These are phyloP conservation scores for Circaetus gallicus DNA, from an alignment of 2,113 vertebrate genomes.

Conservation along the genomic window DNA sequence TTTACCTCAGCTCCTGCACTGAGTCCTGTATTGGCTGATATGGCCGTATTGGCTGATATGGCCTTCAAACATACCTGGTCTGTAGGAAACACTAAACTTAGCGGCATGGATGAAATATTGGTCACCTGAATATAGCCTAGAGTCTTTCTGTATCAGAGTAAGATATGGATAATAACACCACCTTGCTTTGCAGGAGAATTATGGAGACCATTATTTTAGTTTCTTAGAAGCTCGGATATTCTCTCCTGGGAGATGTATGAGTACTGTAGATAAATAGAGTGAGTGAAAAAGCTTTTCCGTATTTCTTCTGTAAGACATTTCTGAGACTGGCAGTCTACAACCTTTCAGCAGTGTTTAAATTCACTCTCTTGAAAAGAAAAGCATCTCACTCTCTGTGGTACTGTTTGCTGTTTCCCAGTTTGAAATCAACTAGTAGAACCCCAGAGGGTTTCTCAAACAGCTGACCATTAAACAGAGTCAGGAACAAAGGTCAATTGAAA, in stretches of 20 bases:
- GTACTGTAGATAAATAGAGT: not conserved
- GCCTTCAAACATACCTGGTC: not conserved
- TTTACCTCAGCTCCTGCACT: not conserved
- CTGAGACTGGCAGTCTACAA: not conserved
- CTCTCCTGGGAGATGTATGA: not conserved
- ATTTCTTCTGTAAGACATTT: not conserved
- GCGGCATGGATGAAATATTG: not conserved
- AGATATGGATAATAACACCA: not conserved
- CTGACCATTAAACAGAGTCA: constrained; percentile 8
- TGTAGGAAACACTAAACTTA: not conserved
- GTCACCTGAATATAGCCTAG: not conserved
- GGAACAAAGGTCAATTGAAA: constrained; percentile 50
- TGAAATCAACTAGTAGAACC: not conserved
- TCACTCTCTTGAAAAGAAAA: not conserved
- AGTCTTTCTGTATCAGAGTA: not conserved
- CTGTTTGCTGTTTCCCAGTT: not conserved
- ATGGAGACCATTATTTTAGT: not conserved
- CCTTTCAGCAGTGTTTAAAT: not conserved
- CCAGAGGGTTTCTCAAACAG: constrained; percentile 15
- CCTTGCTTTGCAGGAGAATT: not conserved
- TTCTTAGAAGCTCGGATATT: not conserved
- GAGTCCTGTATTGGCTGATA: not conserved
- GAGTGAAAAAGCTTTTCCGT: not conserved
- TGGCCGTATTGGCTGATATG: not conserved
- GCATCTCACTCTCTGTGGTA: not conserved